Evolutionary conservation across 92 coral and sea anemone species (phyloP), one percentile per base, ranked within the genome.

Genomic region (Siderastrea radians): DNA sequence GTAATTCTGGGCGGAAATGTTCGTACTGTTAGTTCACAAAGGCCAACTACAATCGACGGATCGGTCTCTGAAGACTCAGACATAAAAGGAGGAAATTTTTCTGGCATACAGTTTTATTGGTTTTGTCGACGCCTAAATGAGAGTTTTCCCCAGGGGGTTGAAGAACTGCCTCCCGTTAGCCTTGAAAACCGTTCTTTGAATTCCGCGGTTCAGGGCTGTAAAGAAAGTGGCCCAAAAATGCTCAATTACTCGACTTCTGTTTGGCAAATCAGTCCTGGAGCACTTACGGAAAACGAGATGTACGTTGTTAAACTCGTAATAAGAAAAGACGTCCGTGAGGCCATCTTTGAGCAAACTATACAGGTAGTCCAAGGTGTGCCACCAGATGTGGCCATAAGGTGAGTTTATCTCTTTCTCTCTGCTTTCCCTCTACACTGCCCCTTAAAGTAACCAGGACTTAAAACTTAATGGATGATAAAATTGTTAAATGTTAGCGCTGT

Each of bases 11-110:
- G 95, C 52, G 98, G 98, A 2, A 51, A 58, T 84, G 74, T 71
- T 45, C 90, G 95, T 52, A 92, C 86, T 12, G 95, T 82, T 9
- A 93, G 91, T n/a, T 81, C 73, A 66, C 61, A 11, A 59, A 87
- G 87, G 54, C 5, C 5, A 16, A 71, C 83, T 66, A 69, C 50
- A 19, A 57, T 92, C 5, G 61, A 92, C 69, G 94, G 90, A 3
- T 78, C 90, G 9, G 1, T 82, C 7, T 88, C 92, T 14, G 69
- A 78, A 14, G 98, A 94, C 77, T 80, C 90, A 6, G 95, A 87
- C 88, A 63, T 86, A 45, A 90, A 65, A 3, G 87, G 80, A 15
- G 91, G 90, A 60, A 58, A 69, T 13, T 68, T 86, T 17, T 50
- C 62, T 13, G 88, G 82, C 73, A 84, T 91, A 47, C 47, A 17